Evolutionary conservation across 2,888 invertebrate species (phyloP), one percentile per base, ranked within the genome.

Genomic region (Penaeus monodon): DNA sequence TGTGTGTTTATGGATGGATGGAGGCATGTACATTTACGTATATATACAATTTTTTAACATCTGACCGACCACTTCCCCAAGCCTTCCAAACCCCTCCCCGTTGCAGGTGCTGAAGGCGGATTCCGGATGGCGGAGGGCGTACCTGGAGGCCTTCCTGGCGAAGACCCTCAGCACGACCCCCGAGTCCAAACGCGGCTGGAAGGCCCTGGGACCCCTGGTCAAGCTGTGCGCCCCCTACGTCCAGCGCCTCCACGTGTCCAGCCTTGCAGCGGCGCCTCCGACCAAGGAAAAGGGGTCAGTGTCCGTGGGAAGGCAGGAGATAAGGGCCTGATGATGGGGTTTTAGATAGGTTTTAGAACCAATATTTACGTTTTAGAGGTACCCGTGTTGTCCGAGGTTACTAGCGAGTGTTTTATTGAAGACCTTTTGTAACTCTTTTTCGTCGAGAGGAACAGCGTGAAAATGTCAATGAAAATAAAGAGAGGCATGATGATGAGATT

Each of bases 81-180:
- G 57, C 17, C 57, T 57, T 20, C 57, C 57, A 20, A 17, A 57
- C 1, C 57, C 17, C 57, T 3, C 4, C 57, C 17, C 17, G 57
- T 17, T 57, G 57, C 81, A 85, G 80, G 76, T 74, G 44, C 44
- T 81, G 65, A 57, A 74, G 44, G 12, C 14, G 6, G 82, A 82
- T 14, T 66, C 76, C n/a, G 38, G 33, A 29, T 87, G 87, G 87
- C 64, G 74, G 57, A 79, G 57, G 70, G 65, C 68, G 49, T 87
- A 87, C 68, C 57, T 87, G 24, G 84, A 87, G 63, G 38, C 73
- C 38, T 76, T 80, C 49, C 76, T 87, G 68, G 77, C 87, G 38
- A 57, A 64, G 38, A 74, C 74, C 27, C 38, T 80, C 49, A 80
- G 49, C 29, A 57, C 27, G 66, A 80, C 79, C 8, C 68, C 68